Evolutionary conservation across 2,113 vertebrate genomes (phyloP).

Genomic region (Eurystomus gularis): DNA sequence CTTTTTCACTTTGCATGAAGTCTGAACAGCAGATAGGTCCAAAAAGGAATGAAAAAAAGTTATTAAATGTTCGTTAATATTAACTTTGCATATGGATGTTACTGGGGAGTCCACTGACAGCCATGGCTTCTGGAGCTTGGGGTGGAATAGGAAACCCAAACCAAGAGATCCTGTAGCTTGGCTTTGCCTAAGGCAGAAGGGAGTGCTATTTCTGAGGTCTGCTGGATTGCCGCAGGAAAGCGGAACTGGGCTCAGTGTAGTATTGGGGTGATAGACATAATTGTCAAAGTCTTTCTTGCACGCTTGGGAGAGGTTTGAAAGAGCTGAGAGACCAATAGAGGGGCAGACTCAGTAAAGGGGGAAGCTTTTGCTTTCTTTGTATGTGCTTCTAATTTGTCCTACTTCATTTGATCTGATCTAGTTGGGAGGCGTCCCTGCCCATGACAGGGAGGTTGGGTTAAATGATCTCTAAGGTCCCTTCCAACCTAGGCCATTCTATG

Average conservation of each 20-base stretch:
- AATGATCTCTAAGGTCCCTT: too few relatives aligned
- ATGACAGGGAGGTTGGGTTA: too few relatives aligned
- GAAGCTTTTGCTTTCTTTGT: neutral
- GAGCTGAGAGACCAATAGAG: neutral
- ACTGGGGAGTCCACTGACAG: neutral
- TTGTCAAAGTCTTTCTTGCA: neutral
- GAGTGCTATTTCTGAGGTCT: neutral
- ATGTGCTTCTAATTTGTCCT: neutral
- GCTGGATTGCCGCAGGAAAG: neutral
- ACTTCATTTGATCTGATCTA: too few relatives aligned
- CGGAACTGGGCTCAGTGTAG: neutral
- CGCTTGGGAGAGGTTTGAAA: neutral
- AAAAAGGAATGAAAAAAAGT: neutral
- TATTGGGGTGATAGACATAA: accelerated
- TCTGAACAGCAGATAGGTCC: neutral
- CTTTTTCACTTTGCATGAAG: neutral
- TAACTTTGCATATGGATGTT: neutral
- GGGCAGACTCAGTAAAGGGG: neutral
- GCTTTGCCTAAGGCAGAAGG: neutral
- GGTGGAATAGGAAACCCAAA: neutral
- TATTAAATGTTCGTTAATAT: neutral
- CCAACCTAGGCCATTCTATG: too few relatives aligned
- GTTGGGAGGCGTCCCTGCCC: too few relatives aligned
- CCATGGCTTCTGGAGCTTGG: neutral
- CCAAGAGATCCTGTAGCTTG: neutral